These are phyloP conservation scores for Grallaria varia DNA, from an alignment of 2,113 vertebrate genomes.

Conservation along the genomic window DNA sequence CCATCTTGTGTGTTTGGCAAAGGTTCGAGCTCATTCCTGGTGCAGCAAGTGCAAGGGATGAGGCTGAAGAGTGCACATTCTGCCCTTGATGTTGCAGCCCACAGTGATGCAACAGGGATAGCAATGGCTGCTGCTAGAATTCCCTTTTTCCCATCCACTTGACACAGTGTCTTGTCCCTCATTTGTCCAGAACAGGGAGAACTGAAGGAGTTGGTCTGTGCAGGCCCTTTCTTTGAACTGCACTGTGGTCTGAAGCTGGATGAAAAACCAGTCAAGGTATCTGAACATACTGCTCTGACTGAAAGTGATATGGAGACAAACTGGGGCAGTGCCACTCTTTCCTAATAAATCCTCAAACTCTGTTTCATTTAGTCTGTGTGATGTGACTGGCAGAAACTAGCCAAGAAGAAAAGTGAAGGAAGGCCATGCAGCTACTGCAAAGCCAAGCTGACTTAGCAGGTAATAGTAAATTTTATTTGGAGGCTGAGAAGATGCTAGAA, in stretches of 20 bases:
- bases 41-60: not conserved
- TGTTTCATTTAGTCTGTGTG: not conserved
- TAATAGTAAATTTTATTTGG: not conserved
- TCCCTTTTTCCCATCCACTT: not conserved
- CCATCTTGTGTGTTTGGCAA: not conserved
- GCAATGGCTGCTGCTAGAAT: not conserved
- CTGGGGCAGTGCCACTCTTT: not conserved
- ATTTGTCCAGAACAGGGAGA: not conserved
- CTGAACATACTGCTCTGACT: not conserved
- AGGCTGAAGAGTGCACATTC: not conserved
- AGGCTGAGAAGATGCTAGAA: not conserved
- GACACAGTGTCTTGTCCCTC: not conserved
- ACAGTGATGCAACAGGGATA: not conserved
- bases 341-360: not conserved
- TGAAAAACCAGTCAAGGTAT: not conserved
- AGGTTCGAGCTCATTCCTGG: not conserved
- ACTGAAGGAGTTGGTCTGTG: not conserved
- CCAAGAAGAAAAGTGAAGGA: not conserved
- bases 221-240: not conserved
- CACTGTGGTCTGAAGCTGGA: not conserved
- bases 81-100: not conserved
- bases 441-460: not conserved
- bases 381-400: rapidly evolving
- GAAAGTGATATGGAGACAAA: rapidly evolving
- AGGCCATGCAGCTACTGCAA: not conserved